Conservation (phyloP, 1,140 invertebrate genomes). For the Magallana ariakensis region DNA sequence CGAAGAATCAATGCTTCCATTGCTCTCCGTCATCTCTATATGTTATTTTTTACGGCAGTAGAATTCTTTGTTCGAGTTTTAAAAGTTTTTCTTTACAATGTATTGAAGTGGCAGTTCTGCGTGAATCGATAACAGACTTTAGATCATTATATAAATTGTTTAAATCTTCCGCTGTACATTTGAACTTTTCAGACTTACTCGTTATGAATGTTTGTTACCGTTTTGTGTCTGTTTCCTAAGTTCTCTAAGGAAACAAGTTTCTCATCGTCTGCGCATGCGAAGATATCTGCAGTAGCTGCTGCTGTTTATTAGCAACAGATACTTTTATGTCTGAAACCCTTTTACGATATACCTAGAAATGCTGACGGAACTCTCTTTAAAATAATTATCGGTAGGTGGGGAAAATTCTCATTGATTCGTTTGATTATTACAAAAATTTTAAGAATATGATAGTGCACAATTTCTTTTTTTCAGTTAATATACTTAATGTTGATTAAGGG, state of each 20-base stretch:
- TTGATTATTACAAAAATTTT: too few species aligned
- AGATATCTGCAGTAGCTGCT: not conserved
- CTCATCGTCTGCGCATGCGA: slow-evolving; percentile 6
- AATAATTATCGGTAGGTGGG: too few species aligned
- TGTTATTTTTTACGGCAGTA: slow-evolving; percentile 26
- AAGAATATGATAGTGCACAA: too few species aligned
- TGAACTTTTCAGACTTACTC: slow-evolving; percentile 2
- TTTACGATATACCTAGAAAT: too few species aligned
- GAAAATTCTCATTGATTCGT: too few species aligned
- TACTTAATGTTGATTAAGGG: too few species aligned
- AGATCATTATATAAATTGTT: slow-evolving; percentile 19
- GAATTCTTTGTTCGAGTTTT: slow-evolving; percentile 25
- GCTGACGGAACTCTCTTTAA: too few species aligned
- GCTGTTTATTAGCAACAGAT: not conserved
- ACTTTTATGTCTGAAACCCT: not conserved
- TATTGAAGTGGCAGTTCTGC: slow-evolving; percentile 33
- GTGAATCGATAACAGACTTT: slow-evolving; percentile 9
- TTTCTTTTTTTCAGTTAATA: too few species aligned
- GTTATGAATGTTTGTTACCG: not conserved
- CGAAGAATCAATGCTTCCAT: not conserved
- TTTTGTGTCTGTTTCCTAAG: slow-evolving; percentile 11
- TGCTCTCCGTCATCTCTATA: not conserved
- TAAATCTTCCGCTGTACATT: slow-evolving; percentile 21
- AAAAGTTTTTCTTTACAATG: slow-evolving; percentile 22
- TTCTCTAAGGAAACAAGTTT: not conserved